Base-by-base conservation (phyloP, 1,140 invertebrate genomes). In the Choristoneura fumiferana region DNA sequence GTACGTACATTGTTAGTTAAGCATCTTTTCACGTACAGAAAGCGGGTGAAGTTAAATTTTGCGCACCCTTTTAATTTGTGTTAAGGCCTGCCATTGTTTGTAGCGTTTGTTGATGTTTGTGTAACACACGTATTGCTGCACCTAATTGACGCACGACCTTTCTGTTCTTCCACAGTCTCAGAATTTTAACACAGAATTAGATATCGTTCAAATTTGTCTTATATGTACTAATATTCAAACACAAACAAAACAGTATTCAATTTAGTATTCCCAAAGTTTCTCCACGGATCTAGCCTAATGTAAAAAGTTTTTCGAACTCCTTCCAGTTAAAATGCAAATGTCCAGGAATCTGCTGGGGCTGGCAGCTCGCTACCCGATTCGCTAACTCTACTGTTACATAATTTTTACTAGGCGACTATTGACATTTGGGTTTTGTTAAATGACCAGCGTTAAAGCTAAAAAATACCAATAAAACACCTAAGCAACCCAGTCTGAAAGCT, bases 301-400 rank as follows among this genome's bases (percentile, higher is more conserved):
- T 73, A 73, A 71, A 81, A 84, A 84, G 67, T 82, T 82, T 63
- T 36, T 57, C 57, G 36, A 73, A 76, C 66, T 62, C 54, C 57
- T 67, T 78, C 57, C 67, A 64, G 72, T 78, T 73, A 67, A 73
- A 77, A 84, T 77, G 68, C 67, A 78, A 80, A 83, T 76, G 55
- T 53, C 39, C 59, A 53, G 49, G 67, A 73, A 70, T 65, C 54
- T 56, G 33, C 54, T 6, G 45, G 55, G 52, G 10, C 36, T 54
- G 35, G 43, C 38, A 18, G 22, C 38, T 29, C 22, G 43, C 43
- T n/a, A 33, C 40, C 18, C n/a, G 12, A 49, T 49, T 49, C 12
- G 18, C 43, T 6, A 49, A 49, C 0, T 49, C 18, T 8, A 29
- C n/a, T 13, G 10, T 9, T 18, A 5, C 10, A 29, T 4, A 18